Evolutionary conservation across 2,113 vertebrate genomes (phyloP).

Genomic region (Thoracochromis brauschi): DNA sequence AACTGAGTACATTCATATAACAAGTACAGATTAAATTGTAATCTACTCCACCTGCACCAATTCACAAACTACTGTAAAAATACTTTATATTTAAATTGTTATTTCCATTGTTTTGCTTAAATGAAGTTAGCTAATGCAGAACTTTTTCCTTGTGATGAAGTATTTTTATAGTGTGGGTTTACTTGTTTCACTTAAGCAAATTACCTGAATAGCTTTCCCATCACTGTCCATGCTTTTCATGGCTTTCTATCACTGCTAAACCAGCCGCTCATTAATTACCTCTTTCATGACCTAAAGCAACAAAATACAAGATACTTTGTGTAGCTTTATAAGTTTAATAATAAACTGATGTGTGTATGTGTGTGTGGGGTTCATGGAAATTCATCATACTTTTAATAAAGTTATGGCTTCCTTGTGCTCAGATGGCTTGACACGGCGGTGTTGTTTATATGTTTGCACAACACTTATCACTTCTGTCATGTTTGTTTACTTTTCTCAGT

Average conservation of each 20-base stretch:
- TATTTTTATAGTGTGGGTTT: not conserved
- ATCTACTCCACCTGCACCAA: not conserved
- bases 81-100: not conserved
- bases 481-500: constrained; percentile 72
- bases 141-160: not conserved
- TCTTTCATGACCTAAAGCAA: not conserved
- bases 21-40: not conserved
- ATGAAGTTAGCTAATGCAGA: not conserved
- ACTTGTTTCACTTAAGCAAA: not conserved
- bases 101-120: not conserved
- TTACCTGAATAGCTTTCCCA: not conserved
- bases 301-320: not conserved
- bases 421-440: constrained; percentile 47
- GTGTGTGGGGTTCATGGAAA: not conserved
- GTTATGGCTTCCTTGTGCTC: constrained; percentile 55
- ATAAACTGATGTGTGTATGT: not conserved
- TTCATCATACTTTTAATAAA: constrained; percentile 61
- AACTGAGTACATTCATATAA: not conserved
- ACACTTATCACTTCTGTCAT: constrained; percentile 76
- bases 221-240: not conserved
- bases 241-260: not conserved
- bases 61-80: not conserved
- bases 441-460: constrained; percentile 77
- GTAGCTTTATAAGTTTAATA: constrained; percentile 4
- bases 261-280: not conserved